These are phyloP conservation scores for Opisthograptis luteolata DNA, from an alignment of 2,888 invertebrate genomes.

Conservation along the genomic window DNA sequence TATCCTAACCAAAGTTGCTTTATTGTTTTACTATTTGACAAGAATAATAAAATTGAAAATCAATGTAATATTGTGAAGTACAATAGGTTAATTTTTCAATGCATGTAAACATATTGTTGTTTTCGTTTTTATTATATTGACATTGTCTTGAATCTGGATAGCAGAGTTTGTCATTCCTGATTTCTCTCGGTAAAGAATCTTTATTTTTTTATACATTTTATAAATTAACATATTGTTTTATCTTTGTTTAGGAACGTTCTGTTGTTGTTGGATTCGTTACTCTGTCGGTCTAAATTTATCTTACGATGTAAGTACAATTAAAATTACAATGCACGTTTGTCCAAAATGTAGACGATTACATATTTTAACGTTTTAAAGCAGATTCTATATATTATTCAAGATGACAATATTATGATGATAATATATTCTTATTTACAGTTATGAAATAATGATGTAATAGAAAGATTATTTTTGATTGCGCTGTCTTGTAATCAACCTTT, in stretches of 20 bases:
- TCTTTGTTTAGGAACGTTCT: constrained; percentile 54
- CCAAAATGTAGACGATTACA: constrained; percentile 73
- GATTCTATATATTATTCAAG: constrained; percentile 78
- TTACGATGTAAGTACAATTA: constrained; percentile 80
- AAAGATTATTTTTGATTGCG: constrained; percentile 50
- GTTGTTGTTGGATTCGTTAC: constrained; percentile 54
- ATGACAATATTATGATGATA: constrained; percentile 77
- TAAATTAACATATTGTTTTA: constrained; percentile 45
- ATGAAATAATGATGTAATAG: constrained; percentile 51
- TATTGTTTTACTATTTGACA: constrained; percentile 37
- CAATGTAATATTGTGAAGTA: constrained; percentile 29
- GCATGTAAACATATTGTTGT: constrained; percentile 22
- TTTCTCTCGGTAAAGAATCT: constrained; percentile 77
- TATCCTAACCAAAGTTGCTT: constrained; percentile 63
- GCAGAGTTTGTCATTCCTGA: constrained; percentile 74
- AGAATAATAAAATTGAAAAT: constrained; percentile 26
- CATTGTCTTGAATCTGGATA: constrained; percentile 48
- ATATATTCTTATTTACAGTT: constrained; percentile 80
- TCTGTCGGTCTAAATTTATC: constrained; percentile 72
- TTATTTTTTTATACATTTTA: constrained; percentile 82
- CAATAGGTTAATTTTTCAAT: constrained; percentile 25
- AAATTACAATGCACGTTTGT: constrained; percentile 72
- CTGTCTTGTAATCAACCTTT: constrained; percentile 32
- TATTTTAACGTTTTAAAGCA: constrained; percentile 78
- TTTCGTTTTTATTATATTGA: constrained; percentile 26